Conservation (phyloP, 2,797 vertebrate species). For the Mareca strepera region DNA sequence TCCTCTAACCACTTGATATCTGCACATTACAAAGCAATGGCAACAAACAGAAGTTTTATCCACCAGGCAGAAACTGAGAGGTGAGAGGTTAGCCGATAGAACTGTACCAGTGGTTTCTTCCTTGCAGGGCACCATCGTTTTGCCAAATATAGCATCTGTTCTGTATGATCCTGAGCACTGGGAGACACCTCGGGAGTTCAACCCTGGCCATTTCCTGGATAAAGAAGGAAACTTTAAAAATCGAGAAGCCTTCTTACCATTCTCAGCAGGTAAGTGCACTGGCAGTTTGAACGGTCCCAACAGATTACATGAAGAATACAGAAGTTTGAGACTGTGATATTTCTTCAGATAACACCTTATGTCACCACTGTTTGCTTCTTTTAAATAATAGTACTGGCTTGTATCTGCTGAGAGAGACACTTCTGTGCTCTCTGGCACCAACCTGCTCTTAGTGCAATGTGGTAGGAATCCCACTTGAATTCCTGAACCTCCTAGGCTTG, state of each 20-base stretch:
- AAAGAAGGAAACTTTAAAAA: constrained; percentile 63
- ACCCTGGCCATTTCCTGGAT: constrained; percentile 70
- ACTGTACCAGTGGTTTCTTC: not conserved
- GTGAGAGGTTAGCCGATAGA: not conserved
- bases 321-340: not conserved
- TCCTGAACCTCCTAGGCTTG: not conserved
- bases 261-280: constrained; percentile 64
- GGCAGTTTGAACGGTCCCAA: not conserved
- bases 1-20: not conserved
- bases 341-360: not conserved
- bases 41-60: not conserved
- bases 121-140: constrained; percentile 62
- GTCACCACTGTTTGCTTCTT: not conserved
- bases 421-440: not conserved
- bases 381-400: not conserved
- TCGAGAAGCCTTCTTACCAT: constrained; percentile 70
- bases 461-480: not conserved
- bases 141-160: constrained; percentile 70
- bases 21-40: not conserved
- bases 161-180: constrained; percentile 64
- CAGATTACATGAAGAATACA: not conserved
- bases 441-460: not conserved
- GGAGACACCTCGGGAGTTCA: constrained; percentile 70
- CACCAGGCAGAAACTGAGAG: not conserved
- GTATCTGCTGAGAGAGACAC: not conserved